phyloP scores from a whole-genome alignment of 2,888 invertebrate species.

The Elgonia sp. region DNA sequence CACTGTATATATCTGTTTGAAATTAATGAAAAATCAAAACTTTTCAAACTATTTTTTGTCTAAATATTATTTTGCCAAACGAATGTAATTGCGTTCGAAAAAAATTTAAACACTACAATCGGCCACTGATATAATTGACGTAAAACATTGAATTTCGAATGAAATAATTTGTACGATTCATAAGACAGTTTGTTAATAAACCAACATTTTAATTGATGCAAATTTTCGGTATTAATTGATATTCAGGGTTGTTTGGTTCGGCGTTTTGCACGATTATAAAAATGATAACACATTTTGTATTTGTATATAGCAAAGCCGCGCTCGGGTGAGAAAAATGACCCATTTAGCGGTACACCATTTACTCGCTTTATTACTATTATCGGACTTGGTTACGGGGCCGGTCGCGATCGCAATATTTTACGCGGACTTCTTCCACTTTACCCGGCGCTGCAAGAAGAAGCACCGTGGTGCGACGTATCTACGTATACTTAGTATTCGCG shows the following conservation, averaged over 20 bases:
- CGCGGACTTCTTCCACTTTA: constrained; percentile 73
- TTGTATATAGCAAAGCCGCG: constrained; percentile 17
- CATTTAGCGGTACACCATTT: constrained; percentile 67
- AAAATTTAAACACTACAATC: too few species aligned
- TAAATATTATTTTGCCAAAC: too few species aligned
- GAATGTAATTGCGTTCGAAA: too few species aligned
- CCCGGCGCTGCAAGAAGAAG: constrained; percentile 63
- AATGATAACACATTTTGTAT: constrained; percentile 52
- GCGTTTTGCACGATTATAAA: constrained; percentile 42
- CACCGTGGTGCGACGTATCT: constrained; percentile 61
- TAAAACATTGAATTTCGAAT: too few species aligned
- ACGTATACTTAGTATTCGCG: constrained; percentile 78
- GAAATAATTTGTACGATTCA: constrained; percentile 39
- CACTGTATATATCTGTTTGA: too few species aligned
- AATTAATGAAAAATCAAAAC: too few species aligned
- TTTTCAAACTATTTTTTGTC: too few species aligned
- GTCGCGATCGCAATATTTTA: constrained; percentile 78
- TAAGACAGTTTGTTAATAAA: constrained; percentile 39
- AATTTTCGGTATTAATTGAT: constrained; percentile 61
- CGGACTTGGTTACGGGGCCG: constrained; percentile 61
- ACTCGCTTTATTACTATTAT: constrained; percentile 74
- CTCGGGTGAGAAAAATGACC: constrained; percentile 68
- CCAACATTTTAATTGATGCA: constrained; percentile 31
- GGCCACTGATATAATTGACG: too few species aligned
- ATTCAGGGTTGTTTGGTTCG: constrained; percentile 22